phyloP scores from a whole-genome alignment of 1,140 invertebrate genomes.

The Chymomyza costata region DNA sequence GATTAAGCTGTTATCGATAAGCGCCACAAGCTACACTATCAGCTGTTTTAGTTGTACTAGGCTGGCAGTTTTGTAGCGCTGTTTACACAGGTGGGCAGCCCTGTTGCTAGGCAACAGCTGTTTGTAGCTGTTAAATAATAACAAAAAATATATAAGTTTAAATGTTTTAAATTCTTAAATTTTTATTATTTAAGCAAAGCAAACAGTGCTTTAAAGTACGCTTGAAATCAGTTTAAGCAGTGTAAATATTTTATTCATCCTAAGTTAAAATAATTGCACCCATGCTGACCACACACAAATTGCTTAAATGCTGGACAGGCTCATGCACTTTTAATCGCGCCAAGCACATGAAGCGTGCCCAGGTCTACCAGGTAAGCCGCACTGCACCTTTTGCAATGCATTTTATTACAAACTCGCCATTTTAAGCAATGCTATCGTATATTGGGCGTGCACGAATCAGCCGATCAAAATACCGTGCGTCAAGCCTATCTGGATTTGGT shows the following conservation, averaged over 20 bases:
- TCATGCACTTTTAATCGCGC: constrained; percentile 18
- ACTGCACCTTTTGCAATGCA: not conserved
- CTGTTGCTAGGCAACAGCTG: no score
- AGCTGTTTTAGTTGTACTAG: no score
- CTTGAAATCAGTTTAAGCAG: not conserved
- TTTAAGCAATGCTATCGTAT: constrained; percentile 80
- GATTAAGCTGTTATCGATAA: no score
- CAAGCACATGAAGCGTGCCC: constrained; percentile 42
- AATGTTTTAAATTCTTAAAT: no score
- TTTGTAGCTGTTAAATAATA: constrained; percentile 21
- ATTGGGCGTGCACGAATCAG: constrained; percentile 81
- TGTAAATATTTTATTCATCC: no score
- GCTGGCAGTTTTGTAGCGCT: no score
- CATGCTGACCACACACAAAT: no score
- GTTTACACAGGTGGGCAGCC: no score
- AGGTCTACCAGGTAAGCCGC: constrained; percentile 40
- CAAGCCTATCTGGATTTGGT: constrained; percentile 84
- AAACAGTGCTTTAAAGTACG: not conserved
- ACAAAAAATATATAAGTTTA: constrained; percentile 13
- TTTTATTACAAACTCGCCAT: not conserved
- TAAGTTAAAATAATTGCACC: no score
- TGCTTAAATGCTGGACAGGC: no score
- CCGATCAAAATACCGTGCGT: constrained; percentile 83
- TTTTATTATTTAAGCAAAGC: not conserved
- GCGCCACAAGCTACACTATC: no score